phyloP scores from a whole-genome alignment of 2,797 vertebrate genomes.

The Anguilla anguilla region DNA sequence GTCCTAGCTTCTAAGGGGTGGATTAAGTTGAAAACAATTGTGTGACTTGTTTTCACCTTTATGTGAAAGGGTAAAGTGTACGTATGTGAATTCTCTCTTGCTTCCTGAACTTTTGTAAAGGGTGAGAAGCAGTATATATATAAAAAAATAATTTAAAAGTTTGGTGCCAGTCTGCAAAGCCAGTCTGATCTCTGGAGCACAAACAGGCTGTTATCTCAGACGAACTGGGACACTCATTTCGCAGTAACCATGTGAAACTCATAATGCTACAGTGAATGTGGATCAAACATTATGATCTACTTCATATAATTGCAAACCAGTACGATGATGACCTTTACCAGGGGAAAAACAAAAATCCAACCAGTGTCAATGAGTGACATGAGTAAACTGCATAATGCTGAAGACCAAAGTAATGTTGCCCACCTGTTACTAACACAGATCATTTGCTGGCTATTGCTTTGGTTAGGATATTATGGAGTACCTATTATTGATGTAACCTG shows the following conservation, averaged over 20 bases:
- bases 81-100: background rate
- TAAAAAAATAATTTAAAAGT: background rate
- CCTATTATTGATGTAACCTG: too few species aligned
- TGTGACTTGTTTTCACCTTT: background rate
- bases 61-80: background rate
- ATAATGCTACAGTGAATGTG: background rate
- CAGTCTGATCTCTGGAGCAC: background rate
- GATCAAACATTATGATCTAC: background rate
- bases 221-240: background rate
- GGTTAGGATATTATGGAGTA: too few species aligned
- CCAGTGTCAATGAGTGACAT: background rate
- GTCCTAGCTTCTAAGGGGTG: background rate
- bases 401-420: background rate
- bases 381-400: background rate
- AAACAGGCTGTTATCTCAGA: slow-evolving; percentile 6
- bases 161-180: background rate
- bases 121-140: background rate
- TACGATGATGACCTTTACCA: background rate
- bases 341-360: background rate
- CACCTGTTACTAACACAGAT: background rate
- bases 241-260: slow-evolving; percentile 8
- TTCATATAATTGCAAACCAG: background rate
- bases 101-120: background rate
- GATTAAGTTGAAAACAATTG: background rate
- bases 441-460: too few species aligned